Evolutionary conservation across 2,113 vertebrate genomes (phyloP), one percentile per base, ranked within the genome.

Genomic region (Vicugna pacos): DNA sequence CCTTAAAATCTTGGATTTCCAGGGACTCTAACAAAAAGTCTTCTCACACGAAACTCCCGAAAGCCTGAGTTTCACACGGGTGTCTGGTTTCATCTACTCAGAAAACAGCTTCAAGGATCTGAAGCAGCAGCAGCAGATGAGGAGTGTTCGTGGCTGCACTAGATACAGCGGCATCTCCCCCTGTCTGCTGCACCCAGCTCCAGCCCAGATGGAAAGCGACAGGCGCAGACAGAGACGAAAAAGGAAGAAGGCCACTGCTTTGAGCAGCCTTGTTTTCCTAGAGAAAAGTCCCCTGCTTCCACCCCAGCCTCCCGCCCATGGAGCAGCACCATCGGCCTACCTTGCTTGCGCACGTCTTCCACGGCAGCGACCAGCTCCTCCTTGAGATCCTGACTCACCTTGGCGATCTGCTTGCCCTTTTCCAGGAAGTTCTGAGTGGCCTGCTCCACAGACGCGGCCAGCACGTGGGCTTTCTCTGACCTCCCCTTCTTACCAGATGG

Each of bases 371-470:
- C 99, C 95, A 99, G 93, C 86, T 99, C 99, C 91, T 99, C 99
- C 97, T 99, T 99, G 46, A 99, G 99, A 94, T 99, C 99, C 95
- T 99, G 99, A 98, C 99, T 99, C 97, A 99, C 99, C 97, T 99
- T 99, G 16, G 99, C 99, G 0, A 99, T 99, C 97, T 99, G 99
- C 76, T 99, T 99, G 0, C 99, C 99, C 98, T 99, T 99, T 89
- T 99, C 99, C 97, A 99, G 97, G 88, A 99, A 99, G 98, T 99
- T 99, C 54, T 99, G 99, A 2, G 99, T 99, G 35, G 99, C 99
- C 96, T 99, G 99, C 89, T 99, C 99, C 3, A 99, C 99, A 0
- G 99, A 99, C 32, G 99, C 99, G n/a, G 99, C 99, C 97, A 99
- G 97, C 6, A 99, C 99, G 0, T 99, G 99, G 81, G 99, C 99